Percentiles rank a stretch among this genome's conserved stretches.
phyloP scores from a whole-genome alignment of 2,888 invertebrate genomes.

The Amiota communis region DNA sequence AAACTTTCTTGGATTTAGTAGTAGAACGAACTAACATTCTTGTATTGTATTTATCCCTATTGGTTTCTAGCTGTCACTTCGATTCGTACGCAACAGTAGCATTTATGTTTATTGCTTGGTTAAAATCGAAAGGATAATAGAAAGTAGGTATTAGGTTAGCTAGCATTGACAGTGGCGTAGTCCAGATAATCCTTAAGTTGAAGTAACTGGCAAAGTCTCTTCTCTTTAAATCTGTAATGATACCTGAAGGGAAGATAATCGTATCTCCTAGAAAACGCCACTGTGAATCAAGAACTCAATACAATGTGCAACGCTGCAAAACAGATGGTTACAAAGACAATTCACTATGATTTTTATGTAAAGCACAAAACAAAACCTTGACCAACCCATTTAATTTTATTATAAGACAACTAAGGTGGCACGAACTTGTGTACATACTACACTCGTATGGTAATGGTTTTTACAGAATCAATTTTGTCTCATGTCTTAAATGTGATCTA shows the following conservation, averaged over 20 bases:
- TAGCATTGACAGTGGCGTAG: constrained; percentile 33
- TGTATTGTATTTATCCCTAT: neutral
- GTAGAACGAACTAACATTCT: neutral
- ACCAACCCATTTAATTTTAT: too few relatives aligned
- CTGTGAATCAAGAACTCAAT: too few relatives aligned
- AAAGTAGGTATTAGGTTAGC: constrained; percentile 13
- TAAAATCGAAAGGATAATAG: constrained; percentile 61
- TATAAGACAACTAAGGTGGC: too few relatives aligned
- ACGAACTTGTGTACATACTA: too few relatives aligned
- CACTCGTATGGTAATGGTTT: too few relatives aligned
- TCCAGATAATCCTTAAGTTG: too few relatives aligned
- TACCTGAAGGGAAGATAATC: too few relatives aligned
- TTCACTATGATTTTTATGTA: constrained; percentile 2
- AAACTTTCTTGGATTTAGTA: neutral
- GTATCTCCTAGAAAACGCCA: too few relatives aligned
- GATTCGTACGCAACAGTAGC: constrained; percentile 60
- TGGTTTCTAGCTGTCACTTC: constrained; percentile 47
- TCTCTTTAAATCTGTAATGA: too few relatives aligned
- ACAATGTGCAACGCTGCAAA: constrained; percentile 14
- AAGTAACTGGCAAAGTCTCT: too few relatives aligned
- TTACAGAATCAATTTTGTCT: too few relatives aligned
- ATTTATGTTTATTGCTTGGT: constrained; percentile 67
- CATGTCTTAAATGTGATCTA: too few relatives aligned
- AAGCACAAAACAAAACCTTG: neutral
- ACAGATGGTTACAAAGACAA: neutral